Evolutionary conservation across 2,888 invertebrate genomes (phyloP).

Genomic region (Ophioninae sp.): DNA sequence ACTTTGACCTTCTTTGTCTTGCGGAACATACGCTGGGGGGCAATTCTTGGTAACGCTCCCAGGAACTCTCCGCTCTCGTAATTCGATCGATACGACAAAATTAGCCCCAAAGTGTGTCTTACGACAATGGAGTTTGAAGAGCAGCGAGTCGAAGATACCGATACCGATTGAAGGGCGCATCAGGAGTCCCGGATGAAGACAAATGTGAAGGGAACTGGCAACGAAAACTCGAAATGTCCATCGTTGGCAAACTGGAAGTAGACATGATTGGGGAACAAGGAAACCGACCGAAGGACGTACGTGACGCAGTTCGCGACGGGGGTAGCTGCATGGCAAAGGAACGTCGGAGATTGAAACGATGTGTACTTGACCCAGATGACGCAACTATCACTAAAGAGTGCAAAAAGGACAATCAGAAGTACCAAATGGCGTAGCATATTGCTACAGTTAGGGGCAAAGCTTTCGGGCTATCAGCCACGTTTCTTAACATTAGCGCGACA

Average conservation of each 20-base stretch:
- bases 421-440: conserved; percentile 44
- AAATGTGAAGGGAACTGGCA: background rate
- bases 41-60: conserved; percentile 1
- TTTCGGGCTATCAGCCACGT: conserved; percentile 71
- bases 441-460: conserved; percentile 73
- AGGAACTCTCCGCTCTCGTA: background rate
- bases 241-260: background rate
- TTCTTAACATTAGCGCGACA: conserved; percentile 68
- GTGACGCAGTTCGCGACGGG: background rate
- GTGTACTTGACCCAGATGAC: conserved; percentile 51
- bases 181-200: background rate
- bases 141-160: background rate
- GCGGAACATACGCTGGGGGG: conserved; percentile 3
- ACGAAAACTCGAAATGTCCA: background rate
- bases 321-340: background rate
- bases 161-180: background rate
- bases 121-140: background rate
- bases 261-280: background rate
- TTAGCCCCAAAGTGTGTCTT: background rate
- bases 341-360: conserved; percentile 2
- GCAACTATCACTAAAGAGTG: conserved; percentile 34
- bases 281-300: conserved; percentile 13
- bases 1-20: conserved; percentile 41
- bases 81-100: background rate
- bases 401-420: conserved; percentile 47